A percentile compares a stretch with the other conserved stretches of the same genome.
Evolutionary conservation across 2,113 vertebrate species (phyloP).

Genomic region (Nothobranchius kuhntae): DNA sequence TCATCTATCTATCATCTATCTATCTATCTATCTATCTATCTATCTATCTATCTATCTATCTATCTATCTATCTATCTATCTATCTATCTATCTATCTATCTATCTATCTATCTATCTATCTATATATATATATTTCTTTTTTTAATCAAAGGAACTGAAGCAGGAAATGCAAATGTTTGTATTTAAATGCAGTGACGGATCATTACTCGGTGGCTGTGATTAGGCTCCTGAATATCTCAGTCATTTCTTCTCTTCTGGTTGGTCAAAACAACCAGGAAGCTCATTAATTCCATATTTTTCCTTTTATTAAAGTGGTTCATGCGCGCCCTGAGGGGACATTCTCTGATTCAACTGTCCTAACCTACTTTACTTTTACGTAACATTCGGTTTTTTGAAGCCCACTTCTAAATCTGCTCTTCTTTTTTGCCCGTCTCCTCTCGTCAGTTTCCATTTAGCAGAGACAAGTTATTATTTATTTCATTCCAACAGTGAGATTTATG

Average conservation of each 20-base stretch:
- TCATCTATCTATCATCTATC: too few species aligned
- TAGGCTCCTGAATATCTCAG: conserved; percentile 10
- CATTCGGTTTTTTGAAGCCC: conserved; percentile 17
- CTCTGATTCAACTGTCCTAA: conserved; percentile 23
- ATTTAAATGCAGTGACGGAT: too few species aligned
- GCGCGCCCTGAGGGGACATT: conserved; percentile 18
- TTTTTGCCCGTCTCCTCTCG: conserved; percentile 10
- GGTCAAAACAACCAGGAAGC: conserved; percentile 42
- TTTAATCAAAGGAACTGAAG: too few species aligned
- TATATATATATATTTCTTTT: too few species aligned
- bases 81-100: too few species aligned
- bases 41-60: too few species aligned
- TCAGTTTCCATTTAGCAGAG: conserved; percentile 25
- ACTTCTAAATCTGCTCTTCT: conserved; percentile 21
- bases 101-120: too few species aligned
- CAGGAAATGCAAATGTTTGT: too few species aligned
- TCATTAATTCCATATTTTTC: conserved; percentile 44
- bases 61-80: too few species aligned
- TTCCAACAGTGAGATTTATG: conserved; percentile 37
- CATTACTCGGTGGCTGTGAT: neutral
- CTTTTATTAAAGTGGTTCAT: conserved; percentile 19
- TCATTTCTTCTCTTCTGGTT: conserved; percentile 11
- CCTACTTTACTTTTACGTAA: conserved; percentile 42
- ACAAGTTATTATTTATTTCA: conserved; percentile 37
- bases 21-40: too few species aligned